Evolutionary conservation across 2,888 invertebrate species (phyloP).

Genomic region (Lithosia quadra): DNA sequence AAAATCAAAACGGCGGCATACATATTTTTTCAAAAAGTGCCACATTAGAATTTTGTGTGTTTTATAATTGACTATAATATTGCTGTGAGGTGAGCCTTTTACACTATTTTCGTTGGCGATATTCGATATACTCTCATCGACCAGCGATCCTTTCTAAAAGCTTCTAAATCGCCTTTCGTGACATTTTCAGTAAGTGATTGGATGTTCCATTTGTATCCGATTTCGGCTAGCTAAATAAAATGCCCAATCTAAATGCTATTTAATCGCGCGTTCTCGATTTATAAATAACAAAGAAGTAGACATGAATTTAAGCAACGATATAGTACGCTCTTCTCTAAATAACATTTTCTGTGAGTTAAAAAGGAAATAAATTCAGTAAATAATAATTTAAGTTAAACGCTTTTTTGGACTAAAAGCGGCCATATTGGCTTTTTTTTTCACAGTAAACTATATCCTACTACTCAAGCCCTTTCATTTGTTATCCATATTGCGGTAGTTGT

Average conservation of each 20-base stretch:
- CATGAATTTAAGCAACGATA: not conserved
- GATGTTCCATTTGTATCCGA: constrained; percentile 12
- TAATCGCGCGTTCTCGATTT: not conserved
- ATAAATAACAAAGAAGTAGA: not conserved
- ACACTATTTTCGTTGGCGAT: not conserved
- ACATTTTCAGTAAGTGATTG: constrained; percentile 13
- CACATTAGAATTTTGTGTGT: not conserved
- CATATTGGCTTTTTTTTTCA: too few species aligned
- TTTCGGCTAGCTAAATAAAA: constrained; percentile 7
- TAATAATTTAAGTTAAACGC: too few species aligned
- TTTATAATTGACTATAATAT: not conserved
- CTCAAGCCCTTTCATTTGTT: too few species aligned
- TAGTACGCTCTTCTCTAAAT: not conserved
- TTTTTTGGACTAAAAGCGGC: too few species aligned
- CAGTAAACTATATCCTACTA: too few species aligned
- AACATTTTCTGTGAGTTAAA: not conserved
- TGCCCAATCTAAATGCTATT: not conserved
- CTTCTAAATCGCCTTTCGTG: constrained; percentile 14
- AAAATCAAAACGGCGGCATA: too few species aligned
- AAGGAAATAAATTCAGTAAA: not conserved
- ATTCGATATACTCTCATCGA: constrained; percentile 5
- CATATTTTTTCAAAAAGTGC: too few species aligned
- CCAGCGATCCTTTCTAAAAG: constrained; percentile 14
- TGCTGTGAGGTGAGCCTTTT: not conserved
- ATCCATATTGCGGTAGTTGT: too few species aligned